phyloP scores from a whole-genome alignment of 2,888 invertebrate species.

The Synergus laeviventris region DNA sequence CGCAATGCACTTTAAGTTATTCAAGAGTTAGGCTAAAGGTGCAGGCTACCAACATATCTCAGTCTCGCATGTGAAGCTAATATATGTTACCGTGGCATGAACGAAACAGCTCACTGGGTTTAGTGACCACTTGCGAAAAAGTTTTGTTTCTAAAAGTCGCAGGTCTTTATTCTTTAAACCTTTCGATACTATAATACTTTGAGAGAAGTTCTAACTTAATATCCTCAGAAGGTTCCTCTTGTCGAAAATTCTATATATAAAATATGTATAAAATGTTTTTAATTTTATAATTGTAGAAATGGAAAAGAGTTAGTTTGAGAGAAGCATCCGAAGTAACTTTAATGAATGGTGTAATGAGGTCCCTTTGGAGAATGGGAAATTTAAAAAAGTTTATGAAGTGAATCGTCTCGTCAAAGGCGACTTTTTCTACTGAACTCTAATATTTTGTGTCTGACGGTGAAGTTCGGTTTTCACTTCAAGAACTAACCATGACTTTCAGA shows the following conservation, averaged over 20 bases:
- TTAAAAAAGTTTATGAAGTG: constrained; percentile 11
- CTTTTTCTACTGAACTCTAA: constrained; percentile 11
- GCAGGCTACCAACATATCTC: constrained; percentile 49
- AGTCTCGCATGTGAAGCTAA: constrained; percentile 57
- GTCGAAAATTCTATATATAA: neutral
- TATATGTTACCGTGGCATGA: constrained; percentile 65
- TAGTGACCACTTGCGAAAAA: constrained; percentile 21
- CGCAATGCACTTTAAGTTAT: constrained; percentile 72
- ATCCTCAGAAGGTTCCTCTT: neutral
- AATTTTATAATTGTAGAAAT: neutral
- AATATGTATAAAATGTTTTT: no score
- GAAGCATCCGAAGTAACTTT: no score
- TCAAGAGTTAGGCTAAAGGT: constrained; percentile 54
- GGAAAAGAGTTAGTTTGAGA: neutral
- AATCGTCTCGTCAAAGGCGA: constrained; percentile 3
- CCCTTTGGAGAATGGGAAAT: neutral
- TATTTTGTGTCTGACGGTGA: constrained; percentile 26
- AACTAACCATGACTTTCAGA: neutral
- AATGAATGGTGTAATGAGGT: no score
- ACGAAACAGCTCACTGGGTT: constrained; percentile 54
- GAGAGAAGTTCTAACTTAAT: neutral
- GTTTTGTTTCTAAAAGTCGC: constrained; percentile 13
- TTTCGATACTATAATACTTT: neutral
- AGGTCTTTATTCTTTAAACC: neutral
- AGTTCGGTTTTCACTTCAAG: constrained; percentile 25